A percentile compares a stretch with the other conserved stretches of the same genome.
phyloP scores from a whole-genome alignment of 2,888 invertebrate species.

The Pharmacophagus antenor region DNA sequence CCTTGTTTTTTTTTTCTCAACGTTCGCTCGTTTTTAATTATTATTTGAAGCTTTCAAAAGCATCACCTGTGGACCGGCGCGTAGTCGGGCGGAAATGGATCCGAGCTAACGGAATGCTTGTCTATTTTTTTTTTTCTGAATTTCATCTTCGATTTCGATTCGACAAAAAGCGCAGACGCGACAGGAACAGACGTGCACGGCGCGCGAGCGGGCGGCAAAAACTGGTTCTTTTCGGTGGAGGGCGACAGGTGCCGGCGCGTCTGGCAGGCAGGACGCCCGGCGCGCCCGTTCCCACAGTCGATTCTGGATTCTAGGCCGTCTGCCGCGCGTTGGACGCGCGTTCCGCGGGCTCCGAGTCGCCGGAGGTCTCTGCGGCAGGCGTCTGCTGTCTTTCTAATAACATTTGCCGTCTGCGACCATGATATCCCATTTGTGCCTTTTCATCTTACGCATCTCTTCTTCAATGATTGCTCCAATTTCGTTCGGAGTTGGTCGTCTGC shows the following conservation, averaged over 20 bases:
- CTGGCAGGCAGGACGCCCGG: background rate
- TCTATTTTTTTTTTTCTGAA: no score
- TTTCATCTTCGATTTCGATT: constrained; percentile 55
- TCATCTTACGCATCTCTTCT: no score
- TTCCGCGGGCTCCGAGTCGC: no score
- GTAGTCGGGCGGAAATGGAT: constrained; percentile 76
- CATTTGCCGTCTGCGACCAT: no score
- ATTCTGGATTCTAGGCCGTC: no score
- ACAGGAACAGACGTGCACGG: constrained; percentile 69
- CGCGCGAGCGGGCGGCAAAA: constrained; percentile 57
- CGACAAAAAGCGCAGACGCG: constrained; percentile 68
- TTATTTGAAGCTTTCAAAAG: constrained; percentile 62
- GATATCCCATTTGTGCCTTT: no score
- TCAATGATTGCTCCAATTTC: no score
- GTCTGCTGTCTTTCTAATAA: no score
- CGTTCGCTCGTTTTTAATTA: constrained; percentile 67
- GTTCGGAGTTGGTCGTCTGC: no score
- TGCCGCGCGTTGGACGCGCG: background rate
- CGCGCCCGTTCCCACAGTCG: background rate
- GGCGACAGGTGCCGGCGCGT: constrained; percentile 30
- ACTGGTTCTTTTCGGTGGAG: constrained; percentile 42
- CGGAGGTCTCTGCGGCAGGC: no score
- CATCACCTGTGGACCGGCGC: constrained; percentile 72
- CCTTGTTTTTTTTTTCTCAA: constrained; percentile 53
- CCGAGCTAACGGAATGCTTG: constrained; percentile 69